Conservation (phyloP, 2,888 invertebrate genomes). For the Tyria jacobaeae region DNA sequence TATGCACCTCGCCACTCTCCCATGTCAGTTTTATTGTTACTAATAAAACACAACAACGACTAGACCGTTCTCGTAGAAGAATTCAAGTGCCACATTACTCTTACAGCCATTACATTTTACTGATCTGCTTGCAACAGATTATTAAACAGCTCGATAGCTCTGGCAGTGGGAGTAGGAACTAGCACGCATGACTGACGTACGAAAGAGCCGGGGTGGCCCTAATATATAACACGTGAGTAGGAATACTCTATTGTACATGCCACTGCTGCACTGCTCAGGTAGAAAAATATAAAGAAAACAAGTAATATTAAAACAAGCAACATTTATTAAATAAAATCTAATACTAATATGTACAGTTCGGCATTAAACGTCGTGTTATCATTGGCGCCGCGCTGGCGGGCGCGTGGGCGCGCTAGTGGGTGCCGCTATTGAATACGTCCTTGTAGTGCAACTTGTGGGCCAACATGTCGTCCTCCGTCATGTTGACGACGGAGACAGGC, state of each 20-base stretch:
- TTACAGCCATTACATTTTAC: too few species aligned
- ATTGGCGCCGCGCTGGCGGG: not conserved
- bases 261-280: not conserved
- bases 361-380: not conserved
- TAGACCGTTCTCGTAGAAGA: too few species aligned
- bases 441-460: slow-evolving; percentile 84
- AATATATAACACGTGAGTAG: not conserved
- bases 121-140: too few species aligned
- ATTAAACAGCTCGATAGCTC: too few species aligned
- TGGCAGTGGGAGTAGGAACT: too few species aligned
- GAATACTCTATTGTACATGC: not conserved
- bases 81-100: too few species aligned
- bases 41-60: too few species aligned
- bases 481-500: slow-evolving; percentile 78
- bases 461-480: slow-evolving; percentile 88
- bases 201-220: too few species aligned
- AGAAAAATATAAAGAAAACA: not conserved
- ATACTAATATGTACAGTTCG: not conserved
- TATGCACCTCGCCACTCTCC: too few species aligned
- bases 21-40: too few species aligned
- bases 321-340: not conserved
- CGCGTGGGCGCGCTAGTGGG: not conserved
- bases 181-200: too few species aligned
- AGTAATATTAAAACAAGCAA: too few species aligned
- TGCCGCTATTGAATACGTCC: slow-evolving; percentile 74